Evolutionary conservation across 2,797 vertebrate genomes (phyloP).

Genomic region (Australoheros facetus): DNA sequence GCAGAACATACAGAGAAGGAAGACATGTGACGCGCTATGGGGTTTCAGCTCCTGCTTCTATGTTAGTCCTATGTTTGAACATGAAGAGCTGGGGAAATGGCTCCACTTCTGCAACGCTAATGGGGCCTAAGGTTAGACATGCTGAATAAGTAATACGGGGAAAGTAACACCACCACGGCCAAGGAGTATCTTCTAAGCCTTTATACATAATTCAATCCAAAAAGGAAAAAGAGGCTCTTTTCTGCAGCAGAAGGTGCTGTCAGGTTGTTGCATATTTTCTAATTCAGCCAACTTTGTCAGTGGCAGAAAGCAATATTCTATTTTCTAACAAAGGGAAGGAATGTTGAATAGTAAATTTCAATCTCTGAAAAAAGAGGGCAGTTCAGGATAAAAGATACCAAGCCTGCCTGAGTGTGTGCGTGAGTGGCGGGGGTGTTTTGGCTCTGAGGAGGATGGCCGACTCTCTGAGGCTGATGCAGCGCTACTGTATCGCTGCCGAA

Average conservation of each 20-base stretch:
- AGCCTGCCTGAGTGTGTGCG: conserved; percentile 9
- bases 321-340: conserved; percentile 44
- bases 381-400: conserved; percentile 55
- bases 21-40: conserved; percentile 28
- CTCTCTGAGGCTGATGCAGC: conserved; percentile 40
- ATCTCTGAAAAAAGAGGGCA: conserved; percentile 38
- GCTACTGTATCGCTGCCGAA: conserved; percentile 32
- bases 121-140: conserved; percentile 65
- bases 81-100: conserved; percentile 46
- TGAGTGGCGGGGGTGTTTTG: conserved; percentile 30
- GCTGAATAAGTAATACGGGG: conserved; percentile 69
- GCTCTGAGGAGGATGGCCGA: conserved; percentile 12
- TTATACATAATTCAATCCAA: conserved; percentile 67
- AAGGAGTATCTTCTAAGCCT: conserved; percentile 49
- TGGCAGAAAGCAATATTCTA: conserved; percentile 35
- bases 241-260: conserved; percentile 48
- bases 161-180: conserved; percentile 62
- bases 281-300: conserved; percentile 30
- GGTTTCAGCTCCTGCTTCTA: conserved; percentile 29
- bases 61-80: conserved; percentile 56
- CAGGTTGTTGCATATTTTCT: conserved; percentile 49
- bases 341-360: conserved; percentile 49
- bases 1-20: conserved; percentile 14
- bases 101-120: conserved; percentile 59
- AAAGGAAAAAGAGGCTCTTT: conserved; percentile 32